phyloP scores from a whole-genome alignment of 1,140 invertebrate genomes.

The Atta colombica region DNA sequence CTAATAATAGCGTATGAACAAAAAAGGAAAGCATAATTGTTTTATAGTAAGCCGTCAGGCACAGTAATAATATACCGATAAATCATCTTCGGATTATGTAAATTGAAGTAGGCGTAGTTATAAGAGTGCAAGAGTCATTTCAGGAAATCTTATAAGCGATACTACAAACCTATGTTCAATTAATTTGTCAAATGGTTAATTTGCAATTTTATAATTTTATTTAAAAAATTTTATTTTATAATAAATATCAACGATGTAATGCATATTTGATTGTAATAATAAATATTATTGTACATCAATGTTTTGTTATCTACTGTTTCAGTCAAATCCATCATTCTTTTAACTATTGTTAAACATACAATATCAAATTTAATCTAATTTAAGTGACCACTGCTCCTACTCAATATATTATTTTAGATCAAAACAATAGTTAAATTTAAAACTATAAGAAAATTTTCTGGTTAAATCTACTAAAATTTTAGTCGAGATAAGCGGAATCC shows the following conservation, averaged over 20 bases:
- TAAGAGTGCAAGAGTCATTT: slow-evolving; percentile 4
- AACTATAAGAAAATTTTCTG: no score
- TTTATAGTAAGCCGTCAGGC: neutral
- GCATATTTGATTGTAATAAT: neutral
- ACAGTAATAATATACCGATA: slow-evolving; percentile 17
- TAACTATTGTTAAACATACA: neutral
- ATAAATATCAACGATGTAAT: neutral
- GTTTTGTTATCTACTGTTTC: neutral
- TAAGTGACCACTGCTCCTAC: no score
- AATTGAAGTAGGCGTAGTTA: slow-evolving; percentile 18
- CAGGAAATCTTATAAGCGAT: neutral
- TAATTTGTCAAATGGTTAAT: neutral
- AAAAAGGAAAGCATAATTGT: slow-evolving; percentile 37
- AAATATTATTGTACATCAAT: neutral
- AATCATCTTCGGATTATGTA: slow-evolving; percentile 42
- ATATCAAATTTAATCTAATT: no score
- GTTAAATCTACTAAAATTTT: no score
- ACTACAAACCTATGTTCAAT: neutral
- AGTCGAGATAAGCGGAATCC: no score
- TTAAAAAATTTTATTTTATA: no score
- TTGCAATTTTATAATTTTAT: slow-evolving; percentile 3
- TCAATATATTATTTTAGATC: no score
- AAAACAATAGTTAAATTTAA: no score
- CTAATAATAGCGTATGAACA: slow-evolving; percentile 15
- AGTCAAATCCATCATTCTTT: neutral